Base-by-base conservation (phyloP, 2,113 vertebrate species). In the Bubalus kerabau region DNA sequence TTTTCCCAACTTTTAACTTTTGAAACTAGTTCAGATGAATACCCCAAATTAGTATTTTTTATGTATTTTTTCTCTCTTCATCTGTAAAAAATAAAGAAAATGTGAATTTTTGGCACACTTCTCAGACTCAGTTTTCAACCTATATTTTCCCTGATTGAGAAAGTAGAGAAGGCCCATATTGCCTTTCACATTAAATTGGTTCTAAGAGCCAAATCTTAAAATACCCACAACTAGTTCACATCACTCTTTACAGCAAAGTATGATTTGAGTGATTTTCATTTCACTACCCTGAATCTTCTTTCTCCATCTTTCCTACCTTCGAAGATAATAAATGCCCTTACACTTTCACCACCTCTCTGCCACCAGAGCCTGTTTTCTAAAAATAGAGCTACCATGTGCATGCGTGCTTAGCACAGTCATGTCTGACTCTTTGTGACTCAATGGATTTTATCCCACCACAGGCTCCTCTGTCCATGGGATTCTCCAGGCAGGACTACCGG, bases 1-100 rank as follows among this genome's bases (percentile, higher is more conserved):
- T 91, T 64, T 94, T 93, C 60, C 64, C 17, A 91, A 54, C 23
- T 94, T 87, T 54, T 60, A 93, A 43, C 57, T 90, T 90, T 71
- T 91, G 32, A 52, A 87, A 87, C 23, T 94, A 32, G 26, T 50
- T 93, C 93, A 64, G 7, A 85, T 83, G 14, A 43, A 46, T 19
- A 50, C 6, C 7, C 56, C 87, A 93, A 86, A 86, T 80, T 40
- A 50, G 6, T 62, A 57, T 90, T 80, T 16, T 89, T 17, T n/a
- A 16, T 14, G 2, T 54, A 43, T 80, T 80, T 80, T 56, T 90
- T 92, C 9, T 50, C 8, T 14, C 57, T 95, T 86, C 13, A 54
- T 17, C 50, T 95, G 74, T 24, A 67, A 86, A 95, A 76, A 36
- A 60, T 43, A 71, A 80, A 84, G 48, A 48, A 64, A 52, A 59